Evolutionary conservation across 2,113 vertebrate species (phyloP), one percentile per base, ranked within the genome.

Genomic region (Oryzias woworae): DNA sequence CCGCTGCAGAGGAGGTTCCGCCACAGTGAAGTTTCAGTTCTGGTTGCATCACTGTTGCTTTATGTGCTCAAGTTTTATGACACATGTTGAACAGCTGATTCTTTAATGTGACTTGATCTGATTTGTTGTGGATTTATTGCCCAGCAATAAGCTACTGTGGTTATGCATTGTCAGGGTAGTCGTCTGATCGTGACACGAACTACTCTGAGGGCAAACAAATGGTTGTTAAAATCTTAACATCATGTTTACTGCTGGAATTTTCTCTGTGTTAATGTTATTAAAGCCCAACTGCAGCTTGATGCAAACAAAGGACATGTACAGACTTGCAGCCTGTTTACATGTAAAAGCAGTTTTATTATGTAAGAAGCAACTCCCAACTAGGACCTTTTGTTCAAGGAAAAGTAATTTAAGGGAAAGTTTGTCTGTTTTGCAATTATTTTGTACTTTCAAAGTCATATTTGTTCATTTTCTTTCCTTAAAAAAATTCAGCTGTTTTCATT

Each of bases 21-120:
- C 26, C 5, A 4, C 26, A 5, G 20, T 20, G 20, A 20, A 20
- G 20, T 20, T 20, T 20, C 20, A 20, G 20, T 20, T 20, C 26
- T 28, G 5, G 26, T 28, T 5, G 3, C 52, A 44, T 67, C 63
- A 69, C 58, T 60, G 31, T 31, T 59, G 26, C 53, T 75, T 47
- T 49, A 62, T 66, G 69, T 20, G 50, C 73, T 76, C 7, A n/a
- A 50, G 65, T 10, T 69, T 56, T 46, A 23, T 41, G 44, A 36
- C 41, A 36, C 43, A 36, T 20, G 43, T 63, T 7, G 4, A 64
- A 36, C 50, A 46, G 17, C 24, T 42, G 46, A 71, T 53, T 10
- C 22, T 62, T 50, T 2, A 57, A 22, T 47, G 23, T 45, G 53
- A 76, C 60, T 62, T 52, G 28, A 57, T 60, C 60, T 71, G 50